Base-by-base conservation (phyloP, 2,113 vertebrate species). In the Trichomycterus rosablanca region DNA sequence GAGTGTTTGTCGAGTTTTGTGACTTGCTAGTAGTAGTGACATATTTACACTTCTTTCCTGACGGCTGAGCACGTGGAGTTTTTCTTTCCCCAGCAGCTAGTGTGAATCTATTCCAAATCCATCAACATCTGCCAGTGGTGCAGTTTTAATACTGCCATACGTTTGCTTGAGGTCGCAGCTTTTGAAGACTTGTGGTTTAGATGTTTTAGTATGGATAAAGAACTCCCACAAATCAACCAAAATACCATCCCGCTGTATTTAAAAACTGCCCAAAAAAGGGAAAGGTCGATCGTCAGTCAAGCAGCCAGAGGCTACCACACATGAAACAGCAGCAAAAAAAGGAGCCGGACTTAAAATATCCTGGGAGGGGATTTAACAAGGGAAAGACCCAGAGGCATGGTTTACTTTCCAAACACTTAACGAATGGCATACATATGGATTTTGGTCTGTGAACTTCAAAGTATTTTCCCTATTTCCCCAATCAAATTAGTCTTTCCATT, bases 311-410 rank as follows among this genome's bases (percentile, higher is more conserved):
- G 40, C 32, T 23, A 54, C 40, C 16, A 37, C 32, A 40, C 49
- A 53, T 53, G 45, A 67, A 34, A 66, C 37, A 44, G 19, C 11
- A 43, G 10, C 46, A 9, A 1, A 19, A 67, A 46, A 44, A 57
- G 24, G 0, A 12, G 18, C 28, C 5, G 2, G 52, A 44, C 26
- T 22, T 10, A 55, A 24, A 35, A 35, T 57, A 51, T 32, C 8
- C 30, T 12, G 37, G 37, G 34, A 20, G 19, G 49, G 54, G 34
- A 55, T 50, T 40, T 49, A 32, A 50, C 34, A 44, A 4, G 26
- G 14, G 22, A 34, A 18, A 60, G 28, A 46, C 35, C n/a, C n/a
- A n/a, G 9, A 34, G 22, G n/a, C 20, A n/a, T 24, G 53, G n/a
- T n/a, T n/a, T n/a, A n/a, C n/a, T 24, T 30, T 30, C 7, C 3